phyloP scores from a whole-genome alignment of 2,113 vertebrate species.

The Oncorhynchus clarkii region DNA sequence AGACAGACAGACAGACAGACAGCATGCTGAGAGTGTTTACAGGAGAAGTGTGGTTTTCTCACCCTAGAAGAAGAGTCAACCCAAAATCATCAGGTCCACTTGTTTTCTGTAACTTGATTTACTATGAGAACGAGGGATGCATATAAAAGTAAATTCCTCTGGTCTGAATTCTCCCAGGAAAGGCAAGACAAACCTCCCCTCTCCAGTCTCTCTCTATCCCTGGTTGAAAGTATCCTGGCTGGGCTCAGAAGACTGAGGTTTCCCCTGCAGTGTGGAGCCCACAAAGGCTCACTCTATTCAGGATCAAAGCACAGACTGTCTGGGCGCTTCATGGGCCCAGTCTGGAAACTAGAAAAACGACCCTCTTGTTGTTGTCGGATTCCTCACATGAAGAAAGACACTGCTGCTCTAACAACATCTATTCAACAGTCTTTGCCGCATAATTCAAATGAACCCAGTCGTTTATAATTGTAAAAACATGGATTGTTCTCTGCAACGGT shows the following conservation, averaged over 20 bases:
- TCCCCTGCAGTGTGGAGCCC: slow-evolving; percentile 27
- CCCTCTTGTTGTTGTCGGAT: not conserved
- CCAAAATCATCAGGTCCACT: slow-evolving; percentile 10
- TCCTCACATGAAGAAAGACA: not conserved
- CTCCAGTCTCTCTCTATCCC: not conserved
- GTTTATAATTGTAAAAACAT: not conserved
- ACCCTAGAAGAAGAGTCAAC: slow-evolving; percentile 22
- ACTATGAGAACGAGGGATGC: slow-evolving; percentile 40
- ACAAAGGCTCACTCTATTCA: slow-evolving; percentile 34
- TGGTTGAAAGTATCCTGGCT: slow-evolving; percentile 26
- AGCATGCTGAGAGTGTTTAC: slow-evolving; percentile 46
- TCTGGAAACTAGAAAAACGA: not conserved
- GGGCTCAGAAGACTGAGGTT: slow-evolving; percentile 41
- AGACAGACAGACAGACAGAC: not conserved
- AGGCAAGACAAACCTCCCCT: slow-evolving; percentile 6
- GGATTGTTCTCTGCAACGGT: not conserved
- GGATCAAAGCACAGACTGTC: slow-evolving; percentile 24
- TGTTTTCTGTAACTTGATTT: slow-evolving; percentile 42
- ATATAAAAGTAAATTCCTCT: slow-evolving; percentile 1
- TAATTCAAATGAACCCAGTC: not conserved
- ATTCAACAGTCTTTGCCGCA: not conserved
- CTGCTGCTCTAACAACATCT: not conserved
- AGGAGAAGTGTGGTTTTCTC: slow-evolving; percentile 11
- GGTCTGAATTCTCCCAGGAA: slow-evolving; percentile 25
- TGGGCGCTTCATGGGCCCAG: not conserved